Percentiles rank a stretch among this genome's conserved stretches.
Conservation (phyloP, 2,797 vertebrate genomes). For the Periophthalmus magnuspinnatus region DNA sequence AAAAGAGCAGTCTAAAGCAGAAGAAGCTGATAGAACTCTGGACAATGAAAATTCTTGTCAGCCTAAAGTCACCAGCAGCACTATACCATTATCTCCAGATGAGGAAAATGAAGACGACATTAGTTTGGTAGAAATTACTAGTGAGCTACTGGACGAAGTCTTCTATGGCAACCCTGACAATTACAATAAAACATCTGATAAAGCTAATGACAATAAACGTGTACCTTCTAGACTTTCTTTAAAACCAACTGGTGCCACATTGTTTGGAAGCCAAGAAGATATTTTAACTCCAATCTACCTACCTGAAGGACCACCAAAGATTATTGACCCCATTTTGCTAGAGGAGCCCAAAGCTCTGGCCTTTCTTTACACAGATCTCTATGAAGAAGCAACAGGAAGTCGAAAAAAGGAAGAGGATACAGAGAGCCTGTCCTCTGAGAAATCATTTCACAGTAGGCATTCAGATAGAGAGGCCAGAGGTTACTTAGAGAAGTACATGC, state of each 20-base stretch:
- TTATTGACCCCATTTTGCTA: slow-evolving; percentile 84
- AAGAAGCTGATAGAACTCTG: slow-evolving; percentile 9
- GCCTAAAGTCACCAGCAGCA: background rate
- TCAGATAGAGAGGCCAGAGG: slow-evolving; percentile 88
- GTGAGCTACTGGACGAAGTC: slow-evolving; percentile 83
- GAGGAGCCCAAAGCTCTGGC: slow-evolving; percentile 90
- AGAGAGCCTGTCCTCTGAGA: slow-evolving; percentile 83
- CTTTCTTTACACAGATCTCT: slow-evolving; percentile 90
- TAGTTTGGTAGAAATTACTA: slow-evolving; percentile 70
- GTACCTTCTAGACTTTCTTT: slow-evolving; percentile 51
- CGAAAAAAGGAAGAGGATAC: slow-evolving; percentile 80
- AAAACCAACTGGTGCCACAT: slow-evolving; percentile 78
- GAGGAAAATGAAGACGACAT: slow-evolving; percentile 46
- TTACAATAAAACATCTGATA: slow-evolving; percentile 37
- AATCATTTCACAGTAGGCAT: slow-evolving; percentile 84
- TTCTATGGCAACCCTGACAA: slow-evolving; percentile 79
- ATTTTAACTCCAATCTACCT: slow-evolving; percentile 84
- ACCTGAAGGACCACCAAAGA: slow-evolving; percentile 82
- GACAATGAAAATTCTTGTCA: background rate
- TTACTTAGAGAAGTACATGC: slow-evolving; percentile 91
- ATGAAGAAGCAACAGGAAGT: slow-evolving; percentile 83
- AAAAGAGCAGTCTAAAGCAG: slow-evolving; percentile 44
- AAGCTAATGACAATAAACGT: slow-evolving; percentile 15
- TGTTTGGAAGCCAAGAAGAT: slow-evolving; percentile 85
- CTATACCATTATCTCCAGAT: slow-evolving; percentile 34